phyloP scores from a whole-genome alignment of 1,140 invertebrate species.

The Drosophila mauritiana region DNA sequence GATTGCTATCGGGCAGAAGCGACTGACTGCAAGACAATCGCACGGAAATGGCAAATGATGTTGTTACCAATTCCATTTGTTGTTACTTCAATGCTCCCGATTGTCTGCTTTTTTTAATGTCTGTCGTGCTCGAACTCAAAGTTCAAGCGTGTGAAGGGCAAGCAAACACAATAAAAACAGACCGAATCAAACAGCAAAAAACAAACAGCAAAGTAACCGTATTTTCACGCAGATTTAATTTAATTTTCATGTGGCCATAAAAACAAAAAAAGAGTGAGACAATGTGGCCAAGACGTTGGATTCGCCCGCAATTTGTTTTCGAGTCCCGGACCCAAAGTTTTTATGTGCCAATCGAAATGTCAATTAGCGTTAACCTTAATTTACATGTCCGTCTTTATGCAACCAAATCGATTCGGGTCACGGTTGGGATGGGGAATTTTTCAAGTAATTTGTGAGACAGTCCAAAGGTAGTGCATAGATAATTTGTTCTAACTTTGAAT shows the following conservation, averaged over 20 bases:
- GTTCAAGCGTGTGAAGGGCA: slow-evolving; percentile 76
- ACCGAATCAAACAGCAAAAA: slow-evolving; percentile 27
- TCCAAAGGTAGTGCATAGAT: too few relatives aligned
- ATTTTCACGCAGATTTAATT: slow-evolving; percentile 73
- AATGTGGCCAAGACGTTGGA: slow-evolving; percentile 10
- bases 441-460: neutral
- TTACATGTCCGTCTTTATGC: slow-evolving; percentile 43
- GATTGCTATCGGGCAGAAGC: slow-evolving; percentile 66
- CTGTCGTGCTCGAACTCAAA: slow-evolving; percentile 24
- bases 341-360: slow-evolving; percentile 53
- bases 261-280: slow-evolving; percentile 35
- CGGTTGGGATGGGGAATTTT: slow-evolving; percentile 20
- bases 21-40: slow-evolving; percentile 67
- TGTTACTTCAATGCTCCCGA: slow-evolving; percentile 31
- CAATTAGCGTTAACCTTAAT: slow-evolving; percentile 63
- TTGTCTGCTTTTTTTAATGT: slow-evolving; percentile 30
- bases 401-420: slow-evolving; percentile 42
- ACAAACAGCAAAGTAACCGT: slow-evolving; percentile 52
- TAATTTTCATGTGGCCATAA: slow-evolving; percentile 68
- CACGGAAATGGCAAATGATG: slow-evolving; percentile 77
- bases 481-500: too few relatives aligned
- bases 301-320: slow-evolving; percentile 42
- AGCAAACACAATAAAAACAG: slow-evolving; percentile 3
- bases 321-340: slow-evolving; percentile 27
- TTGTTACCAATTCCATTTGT: slow-evolving; percentile 54